A percentile compares a stretch with the other conserved stretches of the same genome.
phyloP scores from a whole-genome alignment of 2,113 vertebrate genomes.

The Hippopotamus amphibius region DNA sequence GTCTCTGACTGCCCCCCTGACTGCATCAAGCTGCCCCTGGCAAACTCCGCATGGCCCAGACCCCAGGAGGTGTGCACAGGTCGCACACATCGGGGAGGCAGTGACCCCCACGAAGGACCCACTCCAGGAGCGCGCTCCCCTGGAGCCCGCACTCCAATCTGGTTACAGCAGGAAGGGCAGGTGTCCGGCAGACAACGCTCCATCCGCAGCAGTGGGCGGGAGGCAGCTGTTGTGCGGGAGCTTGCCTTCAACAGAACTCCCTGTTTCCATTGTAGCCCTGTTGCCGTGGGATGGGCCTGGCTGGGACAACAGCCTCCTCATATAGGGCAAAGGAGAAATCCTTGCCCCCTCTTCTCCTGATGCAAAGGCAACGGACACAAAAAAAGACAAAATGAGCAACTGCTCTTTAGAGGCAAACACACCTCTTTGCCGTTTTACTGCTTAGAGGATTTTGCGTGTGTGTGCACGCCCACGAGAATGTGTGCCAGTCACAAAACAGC shows the following conservation, averaged over 20 bases:
- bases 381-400: slow-evolving; percentile 45
- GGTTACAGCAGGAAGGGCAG: slow-evolving; percentile 60
- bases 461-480: too few species aligned
- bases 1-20: not conserved
- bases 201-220: not conserved
- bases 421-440: not conserved
- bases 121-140: not conserved
- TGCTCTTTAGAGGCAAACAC: slow-evolving; percentile 46
- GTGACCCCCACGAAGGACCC: not conserved
- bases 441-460: not conserved
- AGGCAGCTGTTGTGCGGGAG: slow-evolving; percentile 35
- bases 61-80: not conserved
- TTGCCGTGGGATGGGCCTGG: slow-evolving; percentile 60
- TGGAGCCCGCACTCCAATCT: not conserved
- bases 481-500: not conserved
- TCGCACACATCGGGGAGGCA: not conserved
- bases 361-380: not conserved
- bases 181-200: slow-evolving; percentile 21
- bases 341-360: not conserved
- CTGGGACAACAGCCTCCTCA: slow-evolving; percentile 52
- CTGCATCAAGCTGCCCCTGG: not conserved
- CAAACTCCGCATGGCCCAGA: not conserved
- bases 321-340: slow-evolving; percentile 50
- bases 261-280: slow-evolving; percentile 67
- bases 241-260: slow-evolving; percentile 41